phyloP scores from a whole-genome alignment of 92 coral and sea anemone genomes.

The Plumapathes pennacea region DNA sequence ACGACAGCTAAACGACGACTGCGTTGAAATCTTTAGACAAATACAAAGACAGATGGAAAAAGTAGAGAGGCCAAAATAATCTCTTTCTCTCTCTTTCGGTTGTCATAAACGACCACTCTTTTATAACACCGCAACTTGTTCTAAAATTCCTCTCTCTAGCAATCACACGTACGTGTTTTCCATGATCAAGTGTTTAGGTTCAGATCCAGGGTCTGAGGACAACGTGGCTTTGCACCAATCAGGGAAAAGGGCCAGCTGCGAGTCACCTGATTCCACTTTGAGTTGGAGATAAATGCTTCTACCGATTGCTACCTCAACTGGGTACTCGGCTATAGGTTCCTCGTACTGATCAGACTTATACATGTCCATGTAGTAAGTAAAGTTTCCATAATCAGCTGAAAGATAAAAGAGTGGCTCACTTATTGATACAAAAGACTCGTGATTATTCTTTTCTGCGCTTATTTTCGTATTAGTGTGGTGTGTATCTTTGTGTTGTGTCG shows the following conservation, averaged over 20 bases:
- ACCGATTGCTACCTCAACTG: slow-evolving; percentile 42
- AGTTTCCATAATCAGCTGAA: slow-evolving; percentile 69
- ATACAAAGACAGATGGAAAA: too few relatives aligned
- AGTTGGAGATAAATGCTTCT: slow-evolving; percentile 59
- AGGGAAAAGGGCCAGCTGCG: slow-evolving; percentile 53
- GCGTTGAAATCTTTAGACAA: too few relatives aligned
- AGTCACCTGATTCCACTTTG: slow-evolving; percentile 43
- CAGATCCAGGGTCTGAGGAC: slow-evolving; percentile 48
- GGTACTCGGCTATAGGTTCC: slow-evolving; percentile 42
- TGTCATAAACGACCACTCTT: too few relatives aligned
- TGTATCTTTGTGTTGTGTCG: too few relatives aligned
- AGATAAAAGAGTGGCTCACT: not conserved
- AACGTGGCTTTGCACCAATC: slow-evolving; percentile 75
- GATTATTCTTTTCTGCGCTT: too few relatives aligned
- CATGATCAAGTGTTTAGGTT: slow-evolving; percentile 54
- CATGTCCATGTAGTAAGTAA: slow-evolving; percentile 69
- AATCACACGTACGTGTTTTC: slow-evolving; percentile 65
- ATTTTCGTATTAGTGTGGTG: not conserved
- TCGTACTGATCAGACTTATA: slow-evolving; percentile 56
- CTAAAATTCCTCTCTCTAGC: too few relatives aligned
- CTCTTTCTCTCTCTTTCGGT: too few relatives aligned
- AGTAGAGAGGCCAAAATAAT: too few relatives aligned
- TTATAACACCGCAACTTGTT: too few relatives aligned
- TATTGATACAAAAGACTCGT: not conserved
- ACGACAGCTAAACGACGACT: too few relatives aligned